Conservation (phyloP, 2,797 vertebrate species). For the Pelobates cultripes region DNA sequence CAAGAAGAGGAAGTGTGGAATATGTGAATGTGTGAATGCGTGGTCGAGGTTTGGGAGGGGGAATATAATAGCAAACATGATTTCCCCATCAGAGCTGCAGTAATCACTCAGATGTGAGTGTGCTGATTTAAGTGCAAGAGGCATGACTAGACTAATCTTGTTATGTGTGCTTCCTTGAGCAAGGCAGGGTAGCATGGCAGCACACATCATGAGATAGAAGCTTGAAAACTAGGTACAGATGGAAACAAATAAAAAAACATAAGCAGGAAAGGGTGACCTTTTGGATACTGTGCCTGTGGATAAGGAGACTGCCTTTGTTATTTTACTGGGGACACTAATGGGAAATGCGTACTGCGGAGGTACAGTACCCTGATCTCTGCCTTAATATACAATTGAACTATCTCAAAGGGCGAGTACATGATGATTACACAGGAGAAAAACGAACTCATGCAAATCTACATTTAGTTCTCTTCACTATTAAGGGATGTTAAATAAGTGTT, state of each 20-base stretch:
- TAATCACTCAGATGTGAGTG: constrained; percentile 30
- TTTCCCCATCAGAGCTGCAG: constrained; percentile 32
- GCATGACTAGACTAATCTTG: constrained; percentile 37
- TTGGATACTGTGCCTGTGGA: neutral
- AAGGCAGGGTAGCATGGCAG: constrained; percentile 18
- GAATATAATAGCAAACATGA: constrained; percentile 36
- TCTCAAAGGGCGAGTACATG: too few species aligned
- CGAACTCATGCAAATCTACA: too few species aligned
- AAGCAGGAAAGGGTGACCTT: neutral
- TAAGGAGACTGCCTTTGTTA: too few species aligned
- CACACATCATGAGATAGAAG: constrained; percentile 7
- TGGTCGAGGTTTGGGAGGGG: neutral
- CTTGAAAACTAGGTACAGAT: neutral
- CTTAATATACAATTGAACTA: too few species aligned
- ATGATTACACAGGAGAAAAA: too few species aligned
- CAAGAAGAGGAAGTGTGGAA: constrained; percentile 28
- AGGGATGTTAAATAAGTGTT: too few species aligned
- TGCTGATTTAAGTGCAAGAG: constrained; percentile 32
- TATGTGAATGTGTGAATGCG: constrained; percentile 1
- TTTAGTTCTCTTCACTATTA: too few species aligned
- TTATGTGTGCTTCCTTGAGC: constrained; percentile 20
- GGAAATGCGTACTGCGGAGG: too few species aligned
- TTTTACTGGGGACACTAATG: too few species aligned
- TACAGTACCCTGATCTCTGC: too few species aligned
- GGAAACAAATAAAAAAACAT: neutral